Percentiles rank a stretch among this genome's conserved stretches.
Conservation (phyloP, 2,113 vertebrate genomes). For the human region GRCh38 chrX:43501501-43502000, state of each 20-base stretch:
- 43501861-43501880: constrained; percentile 7
- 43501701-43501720: constrained; percentile 23
- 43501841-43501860: neutral
- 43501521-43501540: neutral
- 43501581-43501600: neutral
- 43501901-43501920: constrained; percentile 7
- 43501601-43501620: neutral
- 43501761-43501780: neutral
- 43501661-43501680: neutral
- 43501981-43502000: neutral
- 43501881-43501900: constrained; percentile 4
- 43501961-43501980: neutral
- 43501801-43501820: neutral
- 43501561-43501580: neutral
- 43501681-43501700: neutral
- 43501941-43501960: neutral
- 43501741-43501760: neutral
- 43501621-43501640: neutral
- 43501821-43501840: neutral
- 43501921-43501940: neutral
- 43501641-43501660: neutral
- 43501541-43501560: neutral
- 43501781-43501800: neutral
- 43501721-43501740: neutral
- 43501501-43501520: neutral